These are phyloP conservation scores for Hippopotamyrus pictus DNA, from an alignment of 2,797 vertebrate genomes.

Conservation along the genomic window DNA sequence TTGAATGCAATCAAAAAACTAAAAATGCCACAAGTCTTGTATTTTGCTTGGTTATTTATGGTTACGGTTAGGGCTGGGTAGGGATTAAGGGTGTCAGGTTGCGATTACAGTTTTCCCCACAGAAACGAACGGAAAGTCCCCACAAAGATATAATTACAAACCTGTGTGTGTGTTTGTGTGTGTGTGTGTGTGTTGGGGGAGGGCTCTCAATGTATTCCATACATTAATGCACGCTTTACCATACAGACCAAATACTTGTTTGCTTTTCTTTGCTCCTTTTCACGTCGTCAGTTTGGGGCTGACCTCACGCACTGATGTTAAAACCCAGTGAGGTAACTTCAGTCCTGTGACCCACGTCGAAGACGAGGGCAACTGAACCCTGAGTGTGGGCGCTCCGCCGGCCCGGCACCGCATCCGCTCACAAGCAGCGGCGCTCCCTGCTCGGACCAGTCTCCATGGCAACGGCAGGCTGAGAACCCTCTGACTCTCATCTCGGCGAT, in stretches of 20 bases:
- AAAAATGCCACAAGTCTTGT: too few relatives aligned
- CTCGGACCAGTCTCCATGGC: slow-evolving; percentile 51
- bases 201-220: neutral
- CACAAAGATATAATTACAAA: too few relatives aligned
- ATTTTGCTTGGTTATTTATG: too few relatives aligned
- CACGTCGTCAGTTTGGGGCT: neutral
- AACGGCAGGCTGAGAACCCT: slow-evolving; percentile 53
- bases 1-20: too few relatives aligned
- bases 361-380: neutral
- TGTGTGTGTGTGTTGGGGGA: neutral
- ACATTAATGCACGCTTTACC: neutral
- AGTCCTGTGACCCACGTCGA: neutral
- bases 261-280: neutral
- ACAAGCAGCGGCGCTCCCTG: slow-evolving; percentile 50
- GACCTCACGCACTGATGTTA: neutral
- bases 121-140: too few relatives aligned
- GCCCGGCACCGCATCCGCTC: slow-evolving; percentile 39
- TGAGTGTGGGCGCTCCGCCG: slow-evolving; percentile 29
- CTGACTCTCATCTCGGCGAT: slow-evolving; percentile 47
- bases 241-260: neutral
- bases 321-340: neutral
- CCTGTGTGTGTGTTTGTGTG: too few relatives aligned
- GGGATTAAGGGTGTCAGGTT: too few relatives aligned
- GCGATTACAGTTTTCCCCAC: too few relatives aligned
- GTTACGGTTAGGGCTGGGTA: too few relatives aligned